Percentiles rank a stretch among this genome's conserved stretches.
These are phyloP conservation scores for Panulirus ornatus DNA, from an alignment of 1,140 invertebrate genomes.

Conservation along the genomic window DNA sequence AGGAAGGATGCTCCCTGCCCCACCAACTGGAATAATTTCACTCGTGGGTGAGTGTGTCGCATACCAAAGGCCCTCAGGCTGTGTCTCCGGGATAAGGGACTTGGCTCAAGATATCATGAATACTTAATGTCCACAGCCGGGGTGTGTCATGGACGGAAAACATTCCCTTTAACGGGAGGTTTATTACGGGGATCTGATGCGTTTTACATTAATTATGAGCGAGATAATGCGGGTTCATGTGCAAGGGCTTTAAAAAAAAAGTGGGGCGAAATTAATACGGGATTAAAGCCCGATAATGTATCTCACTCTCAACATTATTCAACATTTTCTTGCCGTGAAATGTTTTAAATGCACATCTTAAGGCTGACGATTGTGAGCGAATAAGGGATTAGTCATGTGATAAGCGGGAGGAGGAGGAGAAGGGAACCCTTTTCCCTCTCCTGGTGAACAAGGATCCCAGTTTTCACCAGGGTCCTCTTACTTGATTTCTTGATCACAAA, in stretches of 20 bases:
- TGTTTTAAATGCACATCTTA: no score
- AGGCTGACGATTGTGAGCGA: no score
- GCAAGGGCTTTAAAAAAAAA: no score
- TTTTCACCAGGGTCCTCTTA: conserved; percentile 1
- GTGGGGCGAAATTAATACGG: no score
- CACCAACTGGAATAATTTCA: conserved; percentile 7
- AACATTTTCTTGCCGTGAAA: no score
- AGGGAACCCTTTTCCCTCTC: background rate
- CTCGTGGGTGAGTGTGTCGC: background rate
- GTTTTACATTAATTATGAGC: no score
- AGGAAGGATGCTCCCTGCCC: background rate
- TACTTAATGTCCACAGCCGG: background rate
- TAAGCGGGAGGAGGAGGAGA: no score
- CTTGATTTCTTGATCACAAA: no score
- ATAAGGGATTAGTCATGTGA: no score
- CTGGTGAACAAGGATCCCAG: background rate
- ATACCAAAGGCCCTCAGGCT: background rate
- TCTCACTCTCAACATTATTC: no score
- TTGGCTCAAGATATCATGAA: background rate
- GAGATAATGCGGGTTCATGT: no score
- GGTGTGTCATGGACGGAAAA: background rate
- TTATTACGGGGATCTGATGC: background rate
- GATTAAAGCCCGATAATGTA: no score
- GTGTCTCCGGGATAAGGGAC: background rate
- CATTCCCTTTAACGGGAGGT: background rate